Conservation (phyloP, 2,113 vertebrate species). For the Camelus dromedarius region DNA sequence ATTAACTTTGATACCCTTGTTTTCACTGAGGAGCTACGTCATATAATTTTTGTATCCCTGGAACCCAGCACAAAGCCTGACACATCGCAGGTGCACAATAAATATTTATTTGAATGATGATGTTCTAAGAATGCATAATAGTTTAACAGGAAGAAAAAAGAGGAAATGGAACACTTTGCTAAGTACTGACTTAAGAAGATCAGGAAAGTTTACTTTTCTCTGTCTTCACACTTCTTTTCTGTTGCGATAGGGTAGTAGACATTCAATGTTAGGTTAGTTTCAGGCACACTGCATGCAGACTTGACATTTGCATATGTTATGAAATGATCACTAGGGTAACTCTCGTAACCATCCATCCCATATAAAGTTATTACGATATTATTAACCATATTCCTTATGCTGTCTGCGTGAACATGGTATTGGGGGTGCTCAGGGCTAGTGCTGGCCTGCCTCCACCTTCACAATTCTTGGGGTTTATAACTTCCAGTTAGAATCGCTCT, state of each 20-base stretch:
- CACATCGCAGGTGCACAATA: neutral
- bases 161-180: neutral
- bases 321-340: neutral
- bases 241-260: neutral
- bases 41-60: neutral
- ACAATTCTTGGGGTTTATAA: neutral
- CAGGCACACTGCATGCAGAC: neutral
- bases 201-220: neutral
- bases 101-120: neutral
- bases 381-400: neutral
- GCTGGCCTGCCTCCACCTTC: neutral
- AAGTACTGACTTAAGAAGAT: neutral
- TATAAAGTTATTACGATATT: neutral
- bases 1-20: neutral
- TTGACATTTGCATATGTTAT: neutral
- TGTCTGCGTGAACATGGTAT: neutral
- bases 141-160: neutral
- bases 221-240: neutral
- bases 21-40: neutral
- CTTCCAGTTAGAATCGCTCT: neutral
- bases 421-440: neutral
- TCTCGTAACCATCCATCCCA: neutral
- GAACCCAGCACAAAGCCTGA: neutral
- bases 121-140: constrained; percentile 19
- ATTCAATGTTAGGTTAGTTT: neutral